Conservation (phyloP, 2,113 vertebrate species). For the Grantiella picta region DNA sequence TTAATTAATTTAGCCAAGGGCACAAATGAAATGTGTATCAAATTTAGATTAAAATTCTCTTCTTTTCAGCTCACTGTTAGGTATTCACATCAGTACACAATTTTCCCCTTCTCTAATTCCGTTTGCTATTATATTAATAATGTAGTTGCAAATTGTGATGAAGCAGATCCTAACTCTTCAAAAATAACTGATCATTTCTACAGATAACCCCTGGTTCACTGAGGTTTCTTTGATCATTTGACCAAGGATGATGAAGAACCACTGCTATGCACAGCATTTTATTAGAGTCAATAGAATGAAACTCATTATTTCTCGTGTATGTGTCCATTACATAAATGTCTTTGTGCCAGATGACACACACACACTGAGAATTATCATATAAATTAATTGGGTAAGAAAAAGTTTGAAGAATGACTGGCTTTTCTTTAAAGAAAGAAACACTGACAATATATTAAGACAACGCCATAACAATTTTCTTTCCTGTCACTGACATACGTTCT, state of each 20-base stretch:
- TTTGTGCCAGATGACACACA: not conserved
- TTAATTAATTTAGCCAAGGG: not conserved
- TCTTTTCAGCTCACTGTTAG: not conserved
- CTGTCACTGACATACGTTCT: not conserved
- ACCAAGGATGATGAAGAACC: not conserved
- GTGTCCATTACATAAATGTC: not conserved
- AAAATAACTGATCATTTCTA: not conserved
- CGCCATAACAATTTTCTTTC: not conserved
- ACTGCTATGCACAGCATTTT: not conserved
- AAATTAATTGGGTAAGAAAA: not conserved
- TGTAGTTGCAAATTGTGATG: not conserved
- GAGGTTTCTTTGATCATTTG: not conserved
- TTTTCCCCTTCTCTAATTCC: not conserved
- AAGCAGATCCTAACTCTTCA: not conserved
- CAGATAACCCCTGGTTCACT: not conserved
- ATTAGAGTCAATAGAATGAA: not conserved
- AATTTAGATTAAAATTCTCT: not conserved
- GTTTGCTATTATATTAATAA: not conserved
- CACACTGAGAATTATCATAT: not conserved
- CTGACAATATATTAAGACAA: fast-evolving
- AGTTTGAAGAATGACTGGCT: not conserved
- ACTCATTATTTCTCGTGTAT: not conserved
- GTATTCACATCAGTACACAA: not conserved
- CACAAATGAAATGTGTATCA: not conserved
- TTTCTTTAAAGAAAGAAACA: not conserved